Percentiles rank a stretch among this genome's conserved stretches.
phyloP scores from a whole-genome alignment of 2,888 invertebrate species.

The Leptinotarsa rubiginosa region DNA sequence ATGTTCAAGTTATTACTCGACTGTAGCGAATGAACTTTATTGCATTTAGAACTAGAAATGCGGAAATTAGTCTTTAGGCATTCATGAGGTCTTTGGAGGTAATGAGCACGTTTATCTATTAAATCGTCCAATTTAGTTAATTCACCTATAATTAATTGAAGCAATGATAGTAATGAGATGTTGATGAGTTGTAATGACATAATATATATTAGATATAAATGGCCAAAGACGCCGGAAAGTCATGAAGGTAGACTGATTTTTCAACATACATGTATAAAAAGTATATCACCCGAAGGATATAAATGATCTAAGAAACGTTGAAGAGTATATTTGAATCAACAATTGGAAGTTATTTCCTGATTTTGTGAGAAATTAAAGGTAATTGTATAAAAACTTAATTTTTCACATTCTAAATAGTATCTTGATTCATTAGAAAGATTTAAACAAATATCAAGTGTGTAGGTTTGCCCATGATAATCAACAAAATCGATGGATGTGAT shows the following conservation, averaged over 20 bases:
- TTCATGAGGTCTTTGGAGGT: conserved; percentile 22
- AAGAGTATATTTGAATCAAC: too few species aligned
- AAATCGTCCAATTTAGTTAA: conserved; percentile 29
- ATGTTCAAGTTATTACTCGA: conserved; percentile 22
- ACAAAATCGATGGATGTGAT: too few species aligned
- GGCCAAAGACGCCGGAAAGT: background rate
- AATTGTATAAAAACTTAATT: too few species aligned
- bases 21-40: conserved; percentile 24
- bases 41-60: conserved; percentile 25
- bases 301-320: too few species aligned
- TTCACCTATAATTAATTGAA: conserved; percentile 18
- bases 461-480: too few species aligned
- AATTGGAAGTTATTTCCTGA: too few species aligned
- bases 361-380: too few species aligned
- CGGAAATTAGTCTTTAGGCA: conserved; percentile 28
- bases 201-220: conserved; percentile 4
- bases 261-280: background rate
- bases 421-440: too few species aligned
- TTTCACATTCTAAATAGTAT: too few species aligned
- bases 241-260: background rate
- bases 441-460: too few species aligned
- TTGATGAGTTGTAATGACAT: conserved; percentile 23
- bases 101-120: conserved; percentile 27
- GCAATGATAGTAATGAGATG: conserved; percentile 10
- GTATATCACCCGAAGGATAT: background rate